Base-by-base conservation (phyloP, 2,888 invertebrate genomes). In the Micoletzkya japonica region DNA sequence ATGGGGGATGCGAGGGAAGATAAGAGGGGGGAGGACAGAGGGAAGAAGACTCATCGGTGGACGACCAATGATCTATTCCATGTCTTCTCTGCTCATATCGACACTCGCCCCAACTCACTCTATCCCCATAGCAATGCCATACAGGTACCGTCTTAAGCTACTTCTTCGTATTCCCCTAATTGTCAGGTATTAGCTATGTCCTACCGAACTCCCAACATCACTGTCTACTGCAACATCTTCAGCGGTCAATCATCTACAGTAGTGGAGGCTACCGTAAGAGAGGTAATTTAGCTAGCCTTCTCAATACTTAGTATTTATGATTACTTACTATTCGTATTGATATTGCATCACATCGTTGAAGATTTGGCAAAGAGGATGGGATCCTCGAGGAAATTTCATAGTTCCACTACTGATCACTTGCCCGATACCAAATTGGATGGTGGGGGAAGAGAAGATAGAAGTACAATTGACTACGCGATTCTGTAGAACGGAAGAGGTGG, bases 321-420 rank as follows among this genome's bases (percentile, higher is more conserved):
- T 20, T 30, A 20, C 4, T 20, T 32, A 34, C 28, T 37, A 28
- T 60, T 24, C 66, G 60, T 20, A 70, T 73, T 34, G 50, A n/a
- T n/a, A n/a, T n/a, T n/a, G n/a, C n/a, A n/a, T n/a, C n/a, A n/a
- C n/a, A n/a, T n/a, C n/a, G n/a, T n/a, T 72, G 17, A 77, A 82
- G 68, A 83, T 85, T 24, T 85, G 85, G 85, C 82, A 85, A 61
- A 72, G 80, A n/a, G 82, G 76, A 3, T 85, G 85, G 85, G 85
- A 84, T 72, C 83, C 84, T n/a, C 72, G 82, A n/a, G 76, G 76
- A 26, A 63, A 73, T n/a, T 84, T 83, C 72, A 79, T 77, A 72
- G 70, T 78, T 20, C 78, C 82, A 17, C 73, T 72, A 24, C 75
- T 83, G 14, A 71, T 82, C 7, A 75, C 77, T n/a, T 83, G 83